phyloP scores from a whole-genome alignment of 2,888 invertebrate species.

The Eristalis tenax region DNA sequence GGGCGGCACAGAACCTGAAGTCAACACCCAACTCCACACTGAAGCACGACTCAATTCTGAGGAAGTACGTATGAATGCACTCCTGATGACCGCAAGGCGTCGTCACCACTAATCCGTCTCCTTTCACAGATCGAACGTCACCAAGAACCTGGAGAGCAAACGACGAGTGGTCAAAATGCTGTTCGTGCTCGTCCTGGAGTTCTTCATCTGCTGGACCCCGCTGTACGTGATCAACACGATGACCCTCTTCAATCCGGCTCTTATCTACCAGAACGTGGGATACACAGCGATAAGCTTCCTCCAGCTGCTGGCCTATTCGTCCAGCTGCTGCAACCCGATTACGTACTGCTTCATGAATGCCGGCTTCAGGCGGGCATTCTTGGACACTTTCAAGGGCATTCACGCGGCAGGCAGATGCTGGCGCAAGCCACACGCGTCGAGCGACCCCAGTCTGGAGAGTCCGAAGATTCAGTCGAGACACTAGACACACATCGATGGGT shows the following conservation, averaged over 20 bases:
- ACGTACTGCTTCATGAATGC: conserved; percentile 96
- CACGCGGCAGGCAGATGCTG: conserved; percentile 75
- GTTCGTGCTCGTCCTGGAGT: conserved; percentile 94
- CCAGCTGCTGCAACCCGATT: conserved; percentile 94
- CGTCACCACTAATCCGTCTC: background rate
- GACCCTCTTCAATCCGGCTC: conserved; percentile 87
- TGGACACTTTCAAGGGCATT: conserved; percentile 86
- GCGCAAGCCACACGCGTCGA: conserved; percentile 73
- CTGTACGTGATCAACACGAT: conserved; percentile 89
- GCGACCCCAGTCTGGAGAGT: conserved; percentile 55
- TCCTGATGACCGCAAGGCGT: background rate
- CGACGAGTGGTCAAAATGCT: conserved; percentile 90
- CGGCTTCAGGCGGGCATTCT: conserved; percentile 91
- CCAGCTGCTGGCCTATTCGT: conserved; percentile 90
- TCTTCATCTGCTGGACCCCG: conserved; percentile 96
- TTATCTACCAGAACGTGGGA: conserved; percentile 87
- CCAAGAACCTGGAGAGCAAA: conserved; percentile 79
- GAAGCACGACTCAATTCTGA: conserved; percentile 40
- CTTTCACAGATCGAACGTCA: conserved; percentile 76
- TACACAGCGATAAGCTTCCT: conserved; percentile 87
- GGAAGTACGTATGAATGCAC: conserved; percentile 34
- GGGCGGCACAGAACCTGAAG: conserved; percentile 19
- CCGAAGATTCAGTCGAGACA: conserved; percentile 50
- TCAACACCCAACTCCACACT: conserved; percentile 17
- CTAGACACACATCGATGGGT: background rate